Base-by-base conservation (phyloP, 2,797 vertebrate species). In the Uromys caudimaculatus region DNA sequence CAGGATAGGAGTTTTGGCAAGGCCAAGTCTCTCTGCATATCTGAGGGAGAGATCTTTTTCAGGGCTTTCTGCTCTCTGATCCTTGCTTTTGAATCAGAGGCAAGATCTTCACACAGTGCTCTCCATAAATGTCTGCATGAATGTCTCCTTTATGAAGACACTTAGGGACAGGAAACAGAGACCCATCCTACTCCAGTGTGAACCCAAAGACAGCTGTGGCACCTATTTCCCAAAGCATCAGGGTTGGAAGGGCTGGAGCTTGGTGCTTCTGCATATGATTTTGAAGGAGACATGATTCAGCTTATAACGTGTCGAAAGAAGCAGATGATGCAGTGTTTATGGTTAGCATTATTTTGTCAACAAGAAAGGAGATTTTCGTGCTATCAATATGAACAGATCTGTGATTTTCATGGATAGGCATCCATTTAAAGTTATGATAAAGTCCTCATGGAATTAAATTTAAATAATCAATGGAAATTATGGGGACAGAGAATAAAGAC, bases 371-470 rank as follows among this genome's bases (percentile, higher is more conserved):
- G 41, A 71, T 60, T 88, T 62, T 50, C 7, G 6, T 81, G 16
- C 41, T 69, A 60, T 47, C 35, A 47, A 24, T 62, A 62, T 64
- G 21, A 19, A 35, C 7, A 47, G 23, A 23, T 27, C 0, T 29
- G 8, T 16, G 56, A 32, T 35, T 78, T 2, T 0, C 17, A 11
- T 17, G 8, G 56, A 12, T 2, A 12, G 0, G 1, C 13, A 83
- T 24, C 3, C 0, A 10, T 89, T 81, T 67, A 44, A 27, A 62
- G 41, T 71, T 21, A 35, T 21, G 44, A 44, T 58, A 41, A 38
- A 76, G 3, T 10, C 23, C 35, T 62, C 56, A 19, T 52, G 29
- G 24, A 19, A 75, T 67, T 71, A 32, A 73, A n/a, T 90, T 86
- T 47, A 69, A 35, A 27, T 16, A 35, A 17, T 44, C 27, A 90